A percentile compares a stretch with the other conserved stretches of the same genome.
These are phyloP conservation scores for Alfaro cultratus DNA, from an alignment of 2,797 vertebrate species.

Conservation along the genomic window DNA sequence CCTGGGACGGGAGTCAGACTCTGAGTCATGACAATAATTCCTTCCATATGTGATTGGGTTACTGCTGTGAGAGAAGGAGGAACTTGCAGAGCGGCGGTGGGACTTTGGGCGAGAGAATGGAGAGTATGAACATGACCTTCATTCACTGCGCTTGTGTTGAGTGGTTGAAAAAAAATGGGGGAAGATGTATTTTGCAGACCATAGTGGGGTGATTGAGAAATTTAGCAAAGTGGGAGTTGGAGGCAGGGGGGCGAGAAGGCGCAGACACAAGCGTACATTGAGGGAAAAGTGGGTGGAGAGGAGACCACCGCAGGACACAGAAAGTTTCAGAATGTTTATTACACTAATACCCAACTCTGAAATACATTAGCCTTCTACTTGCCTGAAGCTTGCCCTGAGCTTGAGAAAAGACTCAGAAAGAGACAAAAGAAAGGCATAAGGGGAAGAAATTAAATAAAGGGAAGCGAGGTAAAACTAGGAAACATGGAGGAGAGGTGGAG, in stretches of 20 bases:
- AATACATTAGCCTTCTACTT: slow-evolving; percentile 9
- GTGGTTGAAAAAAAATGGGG: slow-evolving; percentile 2
- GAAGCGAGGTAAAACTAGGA: slow-evolving; percentile 27
- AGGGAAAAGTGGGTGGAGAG: slow-evolving; percentile 38
- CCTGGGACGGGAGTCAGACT: slow-evolving; percentile 69
- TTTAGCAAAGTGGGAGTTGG: slow-evolving; percentile 51
- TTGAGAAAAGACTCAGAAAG: slow-evolving; percentile 2
- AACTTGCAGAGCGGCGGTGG: slow-evolving; percentile 36
- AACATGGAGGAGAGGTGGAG: slow-evolving; percentile 41
- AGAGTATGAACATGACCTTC: slow-evolving; percentile 65
- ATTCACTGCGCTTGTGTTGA: slow-evolving; percentile 44
- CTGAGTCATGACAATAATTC: slow-evolving; percentile 84
- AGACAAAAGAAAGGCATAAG: slow-evolving; percentile 17
- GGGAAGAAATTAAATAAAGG: slow-evolving; percentile 35
- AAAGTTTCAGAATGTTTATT: slow-evolving; percentile 48
- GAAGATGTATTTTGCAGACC: slow-evolving; percentile 50
- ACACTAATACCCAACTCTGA: slow-evolving; percentile 5
- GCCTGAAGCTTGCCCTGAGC: neutral
- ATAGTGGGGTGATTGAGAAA: slow-evolving; percentile 67
- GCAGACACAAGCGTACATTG: slow-evolving; percentile 68
- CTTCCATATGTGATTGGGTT: slow-evolving; percentile 82
- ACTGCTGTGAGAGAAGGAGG: slow-evolving; percentile 48
- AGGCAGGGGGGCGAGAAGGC: slow-evolving; percentile 17
- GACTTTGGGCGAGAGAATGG: slow-evolving; percentile 29
- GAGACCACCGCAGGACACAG: slow-evolving; percentile 29